A percentile compares a stretch with the other conserved stretches of the same genome.
phyloP scores from a whole-genome alignment of 37 sponge, comb jelly and placozoan genomes.

The Bolinopsis microptera region DNA sequence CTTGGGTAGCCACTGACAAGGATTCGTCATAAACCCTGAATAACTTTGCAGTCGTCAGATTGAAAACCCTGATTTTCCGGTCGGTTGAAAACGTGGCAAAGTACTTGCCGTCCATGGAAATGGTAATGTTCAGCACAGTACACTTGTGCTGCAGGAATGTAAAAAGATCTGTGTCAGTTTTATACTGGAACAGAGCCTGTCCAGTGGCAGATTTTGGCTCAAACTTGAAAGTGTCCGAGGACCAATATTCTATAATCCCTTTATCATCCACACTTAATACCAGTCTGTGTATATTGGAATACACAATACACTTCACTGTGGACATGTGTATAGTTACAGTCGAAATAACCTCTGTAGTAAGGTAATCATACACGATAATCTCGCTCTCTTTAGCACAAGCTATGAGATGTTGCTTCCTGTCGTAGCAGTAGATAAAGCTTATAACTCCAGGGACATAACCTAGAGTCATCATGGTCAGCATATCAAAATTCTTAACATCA shows the following conservation, averaged over 20 bases:
- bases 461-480: constrained; percentile 94
- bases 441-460: constrained; percentile 73
- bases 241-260: constrained; percentile 96
- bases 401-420: not conserved
- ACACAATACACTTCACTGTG: not conserved
- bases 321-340: constrained; percentile 40
- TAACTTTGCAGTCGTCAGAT: constrained; percentile 84
- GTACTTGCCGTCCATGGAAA: constrained; percentile 84
- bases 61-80: constrained; percentile 86
- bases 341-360: not conserved
- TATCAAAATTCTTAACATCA: constrained; percentile 96
- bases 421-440: not conserved
- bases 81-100: constrained; percentile 85
- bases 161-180: constrained; percentile 95
- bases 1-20: constrained; percentile 73
- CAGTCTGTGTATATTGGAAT: constrained; percentile 64
- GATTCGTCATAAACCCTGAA: constrained; percentile 83
- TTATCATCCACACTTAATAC: constrained; percentile 83
- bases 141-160: constrained; percentile 75
- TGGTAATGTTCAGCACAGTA: constrained; percentile 70
- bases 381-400: constrained; percentile 26
- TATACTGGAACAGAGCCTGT: constrained; percentile 74
- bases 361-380: constrained; percentile 28
- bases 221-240: constrained; percentile 71
- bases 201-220: constrained; percentile 70